Evolutionary conservation across 30 jellyfish, hydroid and myxozoan genomes (phyloP).

Genomic region (Euphysa ruthae): DNA sequence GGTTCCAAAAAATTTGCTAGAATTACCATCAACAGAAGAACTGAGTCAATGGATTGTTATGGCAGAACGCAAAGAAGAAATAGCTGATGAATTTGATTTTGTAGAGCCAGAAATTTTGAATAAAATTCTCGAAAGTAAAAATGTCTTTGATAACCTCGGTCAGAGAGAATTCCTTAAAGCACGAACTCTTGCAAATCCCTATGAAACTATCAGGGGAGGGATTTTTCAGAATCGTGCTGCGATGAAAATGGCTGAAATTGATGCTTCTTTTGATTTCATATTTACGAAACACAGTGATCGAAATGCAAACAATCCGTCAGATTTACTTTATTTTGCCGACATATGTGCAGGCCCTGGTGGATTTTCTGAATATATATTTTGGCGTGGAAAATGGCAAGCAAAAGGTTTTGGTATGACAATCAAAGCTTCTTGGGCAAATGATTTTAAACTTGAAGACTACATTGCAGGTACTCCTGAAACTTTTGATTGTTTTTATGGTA

Average conservation of each 20-base stretch:
- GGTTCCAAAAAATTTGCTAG: slow-evolving; percentile 40
- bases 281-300: slow-evolving; percentile 58
- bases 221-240: slow-evolving; percentile 96
- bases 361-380: slow-evolving; percentile 78
- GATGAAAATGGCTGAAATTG: slow-evolving; percentile 95
- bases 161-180: slow-evolving; percentile 69
- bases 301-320: slow-evolving; percentile 18
- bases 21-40: slow-evolving; percentile 44
- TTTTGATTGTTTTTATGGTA: slow-evolving; percentile 88
- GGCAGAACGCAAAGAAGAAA: slow-evolving; percentile 58
- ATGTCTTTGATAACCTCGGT: slow-evolving; percentile 71
- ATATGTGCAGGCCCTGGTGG: slow-evolving; percentile 99
- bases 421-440: slow-evolving; percentile 85
- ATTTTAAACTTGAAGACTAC: slow-evolving; percentile 65
- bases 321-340: slow-evolving; percentile 85
- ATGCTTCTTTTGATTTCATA: slow-evolving; percentile 78
- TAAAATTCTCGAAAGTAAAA: slow-evolving; percentile 49
- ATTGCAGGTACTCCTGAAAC: slow-evolving; percentile 97
- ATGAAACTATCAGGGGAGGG: slow-evolving; percentile 89
- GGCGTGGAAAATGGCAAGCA: slow-evolving; percentile 88
- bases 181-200: slow-evolving; percentile 79
- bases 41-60: slow-evolving; percentile 38
- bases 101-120: slow-evolving; percentile 53
- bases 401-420: slow-evolving; percentile 89
- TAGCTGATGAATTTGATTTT: slow-evolving; percentile 63